Evolutionary conservation across 23 tunicate genomes (phyloP), one percentile per base, ranked within the genome.

Genomic region (Botrylloides violaceus): DNA sequence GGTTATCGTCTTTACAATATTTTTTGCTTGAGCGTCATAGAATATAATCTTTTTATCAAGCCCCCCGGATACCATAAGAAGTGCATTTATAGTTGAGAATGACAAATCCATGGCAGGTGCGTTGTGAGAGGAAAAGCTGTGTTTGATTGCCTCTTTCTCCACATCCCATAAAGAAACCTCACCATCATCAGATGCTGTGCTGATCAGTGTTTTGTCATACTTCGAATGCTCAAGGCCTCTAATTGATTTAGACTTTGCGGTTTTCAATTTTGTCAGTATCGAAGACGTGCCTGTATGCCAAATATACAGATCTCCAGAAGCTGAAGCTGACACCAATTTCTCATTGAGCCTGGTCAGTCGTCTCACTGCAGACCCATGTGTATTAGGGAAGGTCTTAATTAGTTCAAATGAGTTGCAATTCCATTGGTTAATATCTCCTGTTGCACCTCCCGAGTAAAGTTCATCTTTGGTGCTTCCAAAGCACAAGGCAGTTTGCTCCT

Each of bases 51-150:
- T 58, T 66, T 90, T 90, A 38, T 90, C 97, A 23, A 90, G 61
- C 29, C 97, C 97, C 31, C 87, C 84, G 1, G 97, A 83, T 4
- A 88, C 80, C 3, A 83, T 31, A 0, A 90, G 61, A n/a, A 90
- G 73, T 36, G 83, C 81, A 34, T 90, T 90, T 59, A 78, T 48
- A 34, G 88, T 76, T 6, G 97, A 90, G 48, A 90, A 90, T 3
- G 83, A 66, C 3, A 90, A 77, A n/a, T 65, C 77, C 85, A 80
- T 90, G 32, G 90, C 90, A 26, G 97, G 91, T 26, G 85, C 97
- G 3, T 61, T 61, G 66, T 90, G 97, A 33, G 66, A 47, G 6
- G 72, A 23, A 36, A 90, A 90, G 22, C 59, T 68, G 38, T 79
- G 85, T 63, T 83, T 65, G 2, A 61, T 25, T 6, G 18, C 33